Conservation (phyloP, 2,797 vertebrate genomes). For the Erethizon dorsatum region DNA sequence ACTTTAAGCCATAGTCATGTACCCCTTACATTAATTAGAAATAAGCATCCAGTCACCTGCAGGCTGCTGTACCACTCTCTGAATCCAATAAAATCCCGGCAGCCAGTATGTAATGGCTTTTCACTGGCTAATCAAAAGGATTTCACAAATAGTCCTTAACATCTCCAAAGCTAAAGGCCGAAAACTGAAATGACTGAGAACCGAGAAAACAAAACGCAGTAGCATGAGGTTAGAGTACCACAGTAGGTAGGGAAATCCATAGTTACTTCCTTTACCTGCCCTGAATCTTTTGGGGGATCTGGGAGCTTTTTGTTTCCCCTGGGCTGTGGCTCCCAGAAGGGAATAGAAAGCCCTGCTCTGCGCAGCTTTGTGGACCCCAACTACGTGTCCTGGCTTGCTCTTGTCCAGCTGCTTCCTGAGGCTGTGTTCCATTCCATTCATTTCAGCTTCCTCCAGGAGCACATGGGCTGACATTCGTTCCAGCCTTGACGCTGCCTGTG, state of each 20-base stretch:
- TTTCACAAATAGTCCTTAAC: slow-evolving; percentile 17
- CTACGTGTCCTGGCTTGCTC: neutral
- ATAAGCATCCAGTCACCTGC: neutral
- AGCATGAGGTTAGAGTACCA: neutral
- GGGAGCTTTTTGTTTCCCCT: neutral
- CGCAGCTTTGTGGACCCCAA: neutral
- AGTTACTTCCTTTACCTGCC: neutral
- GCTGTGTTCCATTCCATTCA: rapidly evolving
- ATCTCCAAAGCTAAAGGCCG: neutral
- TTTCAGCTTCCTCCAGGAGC: neutral
- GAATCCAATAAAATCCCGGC: slow-evolving; percentile 47
- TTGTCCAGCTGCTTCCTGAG: neutral
- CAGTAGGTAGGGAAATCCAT: neutral
- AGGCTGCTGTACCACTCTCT: neutral
- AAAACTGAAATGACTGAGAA: slow-evolving; percentile 39
- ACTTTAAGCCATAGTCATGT: slow-evolving; percentile 26
- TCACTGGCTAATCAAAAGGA: slow-evolving; percentile 48
- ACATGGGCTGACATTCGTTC: rapidly evolving
- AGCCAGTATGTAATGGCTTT: slow-evolving; percentile 15
- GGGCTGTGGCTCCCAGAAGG: neutral
- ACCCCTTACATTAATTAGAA: slow-evolving; percentile 51
- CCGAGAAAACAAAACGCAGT: neutral
- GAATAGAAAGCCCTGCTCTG: neutral
- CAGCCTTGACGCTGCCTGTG: neutral
- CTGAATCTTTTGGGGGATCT: neutral